Evolutionary conservation across 1,140 invertebrate species (phyloP), one percentile per base, ranked within the genome.

Genomic region (Trichomalopsis sarcophagae): DNA sequence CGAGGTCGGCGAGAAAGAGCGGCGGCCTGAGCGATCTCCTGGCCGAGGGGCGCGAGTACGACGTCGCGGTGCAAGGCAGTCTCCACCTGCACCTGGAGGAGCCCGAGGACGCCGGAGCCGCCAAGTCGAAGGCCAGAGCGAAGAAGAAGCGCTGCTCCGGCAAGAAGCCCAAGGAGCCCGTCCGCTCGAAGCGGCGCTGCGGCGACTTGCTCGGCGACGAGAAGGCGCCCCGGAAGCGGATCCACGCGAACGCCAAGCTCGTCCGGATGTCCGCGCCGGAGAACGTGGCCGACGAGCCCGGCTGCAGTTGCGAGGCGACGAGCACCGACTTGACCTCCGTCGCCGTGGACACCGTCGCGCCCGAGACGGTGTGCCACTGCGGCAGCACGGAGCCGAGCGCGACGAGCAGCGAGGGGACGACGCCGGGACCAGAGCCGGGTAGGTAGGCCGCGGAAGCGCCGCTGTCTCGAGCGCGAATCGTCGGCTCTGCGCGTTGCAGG

Each of bases 221-320:
- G 10, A 30, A 77, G 33, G 9, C 11, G n/a, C 47, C 30, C 13
- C n/a, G n/a, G 0, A 47, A 55, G 23, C 27, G 33, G 36, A 75
- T 75, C 27, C 69, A 33, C 69, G 69, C 69, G 6, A 73, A n/a
- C n/a, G 69, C 27, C n/a, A 73, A 73, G 27, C n/a, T 73, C 69
- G 27, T 33, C 21, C 21, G 69, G 69, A 14, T 73, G 1, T 2
- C 21, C 3, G 69, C 5, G 13, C 21, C 21, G 11, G 27, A 30
- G 17, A 0, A 66, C n/a, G 10, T 3, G n/a, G 5, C 5, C 7
- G 0, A 5, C 40, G 5, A 40, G 40, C 40, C 3, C 40, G 40
- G 14, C 6, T n/a, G 55, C 17, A n/a, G 6, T 4, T 62, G 17
- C 55, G 55, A 21, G 21, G 6, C 14, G 6, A n/a, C 55, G 17